Base-by-base conservation (phyloP, 1,140 invertebrate species). In the Ceratoteleas bidentatus region DNA sequence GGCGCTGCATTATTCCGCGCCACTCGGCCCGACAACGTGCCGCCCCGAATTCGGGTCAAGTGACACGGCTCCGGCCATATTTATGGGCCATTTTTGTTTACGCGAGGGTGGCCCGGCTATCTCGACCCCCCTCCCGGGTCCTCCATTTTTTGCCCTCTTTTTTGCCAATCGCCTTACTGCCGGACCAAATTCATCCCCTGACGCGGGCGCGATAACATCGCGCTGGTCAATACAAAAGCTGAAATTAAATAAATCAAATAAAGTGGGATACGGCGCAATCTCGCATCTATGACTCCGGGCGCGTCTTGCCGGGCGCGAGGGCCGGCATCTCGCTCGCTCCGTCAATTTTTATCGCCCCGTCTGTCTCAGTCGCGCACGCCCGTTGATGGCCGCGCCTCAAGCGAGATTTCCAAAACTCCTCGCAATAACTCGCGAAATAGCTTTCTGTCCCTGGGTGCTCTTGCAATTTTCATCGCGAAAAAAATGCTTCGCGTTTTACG, bases 231-330 rank as follows among this genome's bases (percentile, higher is more conserved):
- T 81, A 84, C 81, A 86, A 81, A 79, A 79, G 79, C 75, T 68
- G 64, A 87, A 87, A 88, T 89, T 88, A 86, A 88, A 88, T 89
- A 88, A 89, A 89, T 88, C 87, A 88, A 85, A 83, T 54, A 72
- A 76, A 83, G 50, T 68, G 58, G 36, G 61, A 83, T 69, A 62
- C 47, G 54, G 32, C 57, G 60, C 84, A 66, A 88, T 89, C 85
- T 89, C 73, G 40, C 68, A 87, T 85, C 86, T 85, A 84, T 79
- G 84, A 84, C 79, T 83, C 54, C 47, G 50, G 40, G 60, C 69
- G 53, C 49, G 53, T 73, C 73, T 84, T 64, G 14, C 8, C 66
- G 53, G 66, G 14, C 49, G 45, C 49, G 72, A 76, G 72, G 75
- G 58, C 65, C 36, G 38, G 38, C 38, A 40, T 40, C 38, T 11